Conservation (phyloP, 2,888 invertebrate genomes). For the Xiphydria camelus region DNA sequence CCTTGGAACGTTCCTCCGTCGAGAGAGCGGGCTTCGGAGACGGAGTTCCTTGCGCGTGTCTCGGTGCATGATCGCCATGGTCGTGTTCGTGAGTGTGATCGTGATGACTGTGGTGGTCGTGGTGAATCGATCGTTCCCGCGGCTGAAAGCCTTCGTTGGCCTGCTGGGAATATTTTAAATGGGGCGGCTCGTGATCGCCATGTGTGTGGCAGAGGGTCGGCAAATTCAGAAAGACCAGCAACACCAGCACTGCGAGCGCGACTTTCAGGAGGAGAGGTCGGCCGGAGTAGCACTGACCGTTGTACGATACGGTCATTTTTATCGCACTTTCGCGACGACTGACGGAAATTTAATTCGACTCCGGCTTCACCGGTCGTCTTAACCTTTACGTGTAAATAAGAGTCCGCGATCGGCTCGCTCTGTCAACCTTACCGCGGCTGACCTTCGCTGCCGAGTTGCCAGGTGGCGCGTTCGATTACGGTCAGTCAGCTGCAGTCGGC, state of each 20-base stretch:
- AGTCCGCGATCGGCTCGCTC: no score
- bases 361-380: no score
- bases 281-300: no score
- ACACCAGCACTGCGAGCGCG: conserved; percentile 25
- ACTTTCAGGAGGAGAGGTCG: no score
- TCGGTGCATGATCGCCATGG: conserved; percentile 23
- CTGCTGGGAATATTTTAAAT: conserved; percentile 81
- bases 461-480: no score
- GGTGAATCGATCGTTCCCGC: conserved; percentile 32
- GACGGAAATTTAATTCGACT: no score
- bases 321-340: no score
- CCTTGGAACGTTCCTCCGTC: conserved; percentile 26
- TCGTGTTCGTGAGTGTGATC: conserved; percentile 30
- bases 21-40: conserved; percentile 13
- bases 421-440: no score
- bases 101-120: conserved; percentile 44
- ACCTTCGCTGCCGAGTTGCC: no score
- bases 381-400: no score
- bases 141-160: conserved; percentile 62
- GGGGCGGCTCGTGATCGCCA: conserved; percentile 65
- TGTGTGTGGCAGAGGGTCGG: conserved; percentile 44
- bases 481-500: no score
- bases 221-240: conserved; percentile 49
- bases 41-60: conserved; percentile 18
- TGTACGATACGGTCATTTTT: no score